phyloP scores from a whole-genome alignment of 2,888 invertebrate genomes.

The Papilio gigon region DNA sequence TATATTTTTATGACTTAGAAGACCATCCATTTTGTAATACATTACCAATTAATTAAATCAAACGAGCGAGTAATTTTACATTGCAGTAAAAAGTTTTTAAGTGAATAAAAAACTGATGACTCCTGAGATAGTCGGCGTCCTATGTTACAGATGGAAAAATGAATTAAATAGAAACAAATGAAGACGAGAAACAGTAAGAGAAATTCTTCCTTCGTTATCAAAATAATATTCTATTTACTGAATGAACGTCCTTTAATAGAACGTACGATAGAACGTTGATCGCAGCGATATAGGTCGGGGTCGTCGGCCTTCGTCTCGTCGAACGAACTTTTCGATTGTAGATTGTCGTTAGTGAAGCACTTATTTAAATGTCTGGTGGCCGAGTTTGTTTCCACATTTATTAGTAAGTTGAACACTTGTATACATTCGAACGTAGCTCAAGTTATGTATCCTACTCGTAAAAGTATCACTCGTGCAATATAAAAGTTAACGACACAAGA shows the following conservation, averaged over 20 bases:
- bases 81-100: too few species aligned
- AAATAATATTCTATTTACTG: not conserved
- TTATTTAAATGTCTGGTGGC: not conserved
- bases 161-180: too few species aligned
- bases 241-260: not conserved
- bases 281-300: constrained; percentile 15
- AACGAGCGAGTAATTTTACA: not conserved
- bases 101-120: too few species aligned
- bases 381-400: constrained; percentile 15
- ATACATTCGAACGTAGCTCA: constrained; percentile 54
- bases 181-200: too few species aligned
- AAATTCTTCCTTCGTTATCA: not conserved
- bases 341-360: constrained; percentile 5
- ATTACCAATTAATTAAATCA: not conserved
- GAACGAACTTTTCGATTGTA: constrained; percentile 15
- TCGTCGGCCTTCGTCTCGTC: constrained; percentile 4
- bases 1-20: too few species aligned
- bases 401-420: constrained; percentile 35
- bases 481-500: constrained; percentile 84
- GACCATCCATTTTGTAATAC: too few species aligned
- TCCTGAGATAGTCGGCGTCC: too few species aligned
- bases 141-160: too few species aligned
- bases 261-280: constrained; percentile 2
- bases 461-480: constrained; percentile 83
- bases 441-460: constrained; percentile 80